phyloP scores from a whole-genome alignment of 2,797 vertebrate species.

The Champsocephalus gunnari region DNA sequence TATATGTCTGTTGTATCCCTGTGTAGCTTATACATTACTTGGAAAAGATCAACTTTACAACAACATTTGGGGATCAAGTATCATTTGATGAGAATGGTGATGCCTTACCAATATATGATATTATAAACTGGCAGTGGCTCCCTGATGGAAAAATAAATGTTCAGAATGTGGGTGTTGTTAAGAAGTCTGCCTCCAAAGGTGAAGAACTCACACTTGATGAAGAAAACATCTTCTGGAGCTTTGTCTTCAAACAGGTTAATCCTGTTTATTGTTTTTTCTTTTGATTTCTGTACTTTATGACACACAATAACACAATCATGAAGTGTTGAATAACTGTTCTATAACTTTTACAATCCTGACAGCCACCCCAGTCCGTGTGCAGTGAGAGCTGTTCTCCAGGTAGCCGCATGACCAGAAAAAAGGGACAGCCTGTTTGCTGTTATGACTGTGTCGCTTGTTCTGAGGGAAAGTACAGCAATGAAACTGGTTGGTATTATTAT shows the following conservation, averaged over 20 bases:
- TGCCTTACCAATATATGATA: constrained; percentile 78
- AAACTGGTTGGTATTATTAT: constrained; percentile 69
- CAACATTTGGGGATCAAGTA: constrained; percentile 77
- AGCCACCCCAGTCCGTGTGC: constrained; percentile 80
- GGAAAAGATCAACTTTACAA: constrained; percentile 78
- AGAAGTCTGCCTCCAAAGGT: constrained; percentile 48
- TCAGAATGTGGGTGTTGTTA: constrained; percentile 73
- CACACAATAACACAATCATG: not conserved
- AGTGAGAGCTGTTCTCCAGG: constrained; percentile 80
- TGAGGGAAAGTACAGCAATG: constrained; percentile 80
- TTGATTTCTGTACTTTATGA: constrained; percentile 2
- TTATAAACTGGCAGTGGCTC: constrained; percentile 80
- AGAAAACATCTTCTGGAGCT: constrained; percentile 79
- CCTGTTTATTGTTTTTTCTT: not conserved
- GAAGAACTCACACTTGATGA: constrained; percentile 72
- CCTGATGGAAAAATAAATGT: constrained; percentile 66
- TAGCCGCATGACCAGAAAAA: constrained; percentile 70
- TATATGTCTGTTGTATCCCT: not conserved
- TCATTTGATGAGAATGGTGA: constrained; percentile 83
- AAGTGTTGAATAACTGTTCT: not conserved
- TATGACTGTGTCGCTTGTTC: constrained; percentile 82
- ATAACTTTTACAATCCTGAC: not conserved
- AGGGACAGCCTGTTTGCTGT: constrained; percentile 79
- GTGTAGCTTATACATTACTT: constrained; percentile 76
- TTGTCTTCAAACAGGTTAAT: constrained; percentile 48